Conservation (phyloP, 2,888 invertebrate species). For the Mimachlamys varia region DNA sequence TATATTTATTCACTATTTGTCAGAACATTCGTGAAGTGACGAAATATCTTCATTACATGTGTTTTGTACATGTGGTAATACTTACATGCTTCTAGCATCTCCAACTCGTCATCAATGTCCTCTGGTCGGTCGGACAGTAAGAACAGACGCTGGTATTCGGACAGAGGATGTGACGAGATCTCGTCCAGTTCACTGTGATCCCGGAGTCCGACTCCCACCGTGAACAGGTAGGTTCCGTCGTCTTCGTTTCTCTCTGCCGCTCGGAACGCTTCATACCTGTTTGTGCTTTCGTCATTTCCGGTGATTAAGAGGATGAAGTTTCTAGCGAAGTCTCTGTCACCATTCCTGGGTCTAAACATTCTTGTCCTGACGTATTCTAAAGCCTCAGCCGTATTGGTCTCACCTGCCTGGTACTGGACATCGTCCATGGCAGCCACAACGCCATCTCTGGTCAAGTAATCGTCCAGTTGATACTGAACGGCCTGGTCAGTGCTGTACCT, state of each 20-base stretch:
- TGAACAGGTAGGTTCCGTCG: slow-evolving; percentile 68
- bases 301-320: slow-evolving; percentile 73
- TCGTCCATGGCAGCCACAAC: slow-evolving; percentile 48
- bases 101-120: neutral
- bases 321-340: slow-evolving; percentile 70
- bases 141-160: slow-evolving; percentile 56
- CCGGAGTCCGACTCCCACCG: slow-evolving; percentile 66
- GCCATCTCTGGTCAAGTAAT: slow-evolving; percentile 51
- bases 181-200: slow-evolving; percentile 65
- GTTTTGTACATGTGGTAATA: no score
- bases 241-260: slow-evolving; percentile 56
- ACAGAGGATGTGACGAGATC: slow-evolving; percentile 67
- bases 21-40: no score
- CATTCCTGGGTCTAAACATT: slow-evolving; percentile 66
- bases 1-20: no score
- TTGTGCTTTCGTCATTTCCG: slow-evolving; percentile 62
- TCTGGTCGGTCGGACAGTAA: neutral
- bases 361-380: slow-evolving; percentile 63
- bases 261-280: slow-evolving; percentile 52
- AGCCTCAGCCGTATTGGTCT: slow-evolving; percentile 71
- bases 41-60: neutral
- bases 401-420: slow-evolving; percentile 58
- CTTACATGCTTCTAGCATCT: neutral
- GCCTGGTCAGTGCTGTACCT: slow-evolving; percentile 66
- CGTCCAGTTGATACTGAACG: slow-evolving; percentile 51